Conservation (phyloP, 2,113 vertebrate species). For the Mohoua ochrocephala region DNA sequence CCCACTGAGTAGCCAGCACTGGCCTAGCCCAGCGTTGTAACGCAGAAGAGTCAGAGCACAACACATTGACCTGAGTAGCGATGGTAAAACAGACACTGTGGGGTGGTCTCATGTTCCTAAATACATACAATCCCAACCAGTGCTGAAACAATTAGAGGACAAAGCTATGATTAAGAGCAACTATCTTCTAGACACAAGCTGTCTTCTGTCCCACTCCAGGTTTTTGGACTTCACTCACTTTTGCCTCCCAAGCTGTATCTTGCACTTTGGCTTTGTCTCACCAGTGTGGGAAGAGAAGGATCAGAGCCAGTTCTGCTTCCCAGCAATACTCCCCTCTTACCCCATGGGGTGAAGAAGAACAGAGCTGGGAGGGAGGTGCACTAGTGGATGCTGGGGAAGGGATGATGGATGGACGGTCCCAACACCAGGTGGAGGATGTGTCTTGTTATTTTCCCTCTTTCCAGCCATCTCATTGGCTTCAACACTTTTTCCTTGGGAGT, state of each 20-base stretch:
- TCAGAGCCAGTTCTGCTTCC: not conserved
- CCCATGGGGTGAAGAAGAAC: not conserved
- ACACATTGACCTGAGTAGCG: not conserved
- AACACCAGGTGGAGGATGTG: not conserved
- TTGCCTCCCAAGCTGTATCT: not conserved
- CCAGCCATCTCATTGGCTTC: not conserved
- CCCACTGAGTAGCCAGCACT: not conserved
- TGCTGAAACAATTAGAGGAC: not conserved
- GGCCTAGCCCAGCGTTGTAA: not conserved
- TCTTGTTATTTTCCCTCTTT: not conserved
- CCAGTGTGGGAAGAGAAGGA: not conserved
- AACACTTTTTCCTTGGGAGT: fast-evolving
- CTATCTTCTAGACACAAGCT: not conserved
- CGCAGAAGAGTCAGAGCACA: not conserved
- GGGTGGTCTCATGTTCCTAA: not conserved
- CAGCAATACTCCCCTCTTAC: not conserved
- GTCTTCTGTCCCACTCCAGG: not conserved
- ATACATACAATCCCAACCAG: not conserved
- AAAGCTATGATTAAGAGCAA: not conserved
- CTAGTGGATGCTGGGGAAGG: not conserved
- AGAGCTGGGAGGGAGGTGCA: not conserved
- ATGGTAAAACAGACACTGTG: not conserved
- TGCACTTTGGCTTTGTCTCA: not conserved
- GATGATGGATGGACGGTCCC: not conserved
- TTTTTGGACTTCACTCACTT: not conserved